Percentiles rank a stretch among this genome's conserved stretches.
Evolutionary conservation across 2,797 vertebrate genomes (phyloP).

Genomic region (Poecilia wingei): DNA sequence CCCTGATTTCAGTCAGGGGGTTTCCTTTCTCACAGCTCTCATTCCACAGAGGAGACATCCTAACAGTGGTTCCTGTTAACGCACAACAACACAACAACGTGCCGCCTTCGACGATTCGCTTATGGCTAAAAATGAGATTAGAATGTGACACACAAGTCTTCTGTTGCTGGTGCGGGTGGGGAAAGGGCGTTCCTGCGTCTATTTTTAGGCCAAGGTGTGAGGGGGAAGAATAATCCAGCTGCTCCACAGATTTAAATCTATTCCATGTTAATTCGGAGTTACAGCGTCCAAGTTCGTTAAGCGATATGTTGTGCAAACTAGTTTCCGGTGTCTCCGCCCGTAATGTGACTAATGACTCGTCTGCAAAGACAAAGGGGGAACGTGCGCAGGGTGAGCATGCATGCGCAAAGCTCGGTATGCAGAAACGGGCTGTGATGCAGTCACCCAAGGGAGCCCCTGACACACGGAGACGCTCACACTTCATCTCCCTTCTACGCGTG

Average conservation of each 20-base stretch:
- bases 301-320: slow-evolving; percentile 36
- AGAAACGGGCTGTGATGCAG: slow-evolving; percentile 56
- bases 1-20: slow-evolving; percentile 38
- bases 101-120: not conserved
- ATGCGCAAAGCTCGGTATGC: slow-evolving; percentile 58
- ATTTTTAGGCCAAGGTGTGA: slow-evolving; percentile 59
- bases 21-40: slow-evolving; percentile 54
- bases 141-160: slow-evolving; percentile 11
- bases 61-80: slow-evolving; percentile 12
- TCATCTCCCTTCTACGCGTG: slow-evolving; percentile 15
- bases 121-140: not conserved
- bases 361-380: slow-evolving; percentile 40
- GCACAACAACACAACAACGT: not conserved
- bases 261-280: slow-evolving; percentile 13
- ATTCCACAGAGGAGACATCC: slow-evolving; percentile 48
- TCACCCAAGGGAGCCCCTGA: slow-evolving; percentile 52
- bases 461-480: slow-evolving; percentile 38
- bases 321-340: slow-evolving; percentile 31
- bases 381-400: slow-evolving; percentile 15
- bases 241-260: slow-evolving; percentile 30
- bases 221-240: slow-evolving; percentile 52
- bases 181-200: slow-evolving; percentile 36
- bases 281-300: not conserved
- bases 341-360: slow-evolving; percentile 50
- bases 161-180: slow-evolving; percentile 33